phyloP scores from a whole-genome alignment of 2,797 vertebrate genomes.

The Acrossocheilus fasciatus region DNA sequence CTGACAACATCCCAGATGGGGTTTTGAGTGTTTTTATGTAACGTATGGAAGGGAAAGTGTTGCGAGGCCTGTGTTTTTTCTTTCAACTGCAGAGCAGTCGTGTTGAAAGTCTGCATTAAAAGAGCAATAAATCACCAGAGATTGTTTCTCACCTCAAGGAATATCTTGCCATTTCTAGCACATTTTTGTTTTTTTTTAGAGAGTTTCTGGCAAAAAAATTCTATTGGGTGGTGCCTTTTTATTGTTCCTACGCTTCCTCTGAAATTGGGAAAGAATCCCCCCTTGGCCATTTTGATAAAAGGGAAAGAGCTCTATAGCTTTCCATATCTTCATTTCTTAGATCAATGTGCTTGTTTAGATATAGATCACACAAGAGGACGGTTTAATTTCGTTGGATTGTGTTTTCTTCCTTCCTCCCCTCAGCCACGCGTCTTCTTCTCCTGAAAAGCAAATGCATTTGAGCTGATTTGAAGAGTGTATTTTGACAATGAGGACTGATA shows the following conservation, averaged over 20 bases:
- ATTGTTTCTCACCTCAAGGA: conserved; percentile 45
- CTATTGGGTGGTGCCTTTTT: conserved; percentile 44
- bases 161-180: conserved; percentile 41
- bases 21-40: conserved; percentile 30
- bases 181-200: conserved; percentile 4
- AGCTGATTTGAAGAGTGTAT: conserved; percentile 21
- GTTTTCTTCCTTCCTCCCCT: conserved; percentile 26
- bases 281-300: conserved; percentile 16
- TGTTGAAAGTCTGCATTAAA: conserved; percentile 65
- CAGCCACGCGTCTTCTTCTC: background rate
- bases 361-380: conserved; percentile 31
- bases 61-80: conserved; percentile 61
- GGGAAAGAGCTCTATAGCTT: background rate
- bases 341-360: conserved; percentile 35
- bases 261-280: conserved; percentile 37
- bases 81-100: conserved; percentile 56
- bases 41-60: conserved; percentile 56
- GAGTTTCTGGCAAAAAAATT: conserved; percentile 43
- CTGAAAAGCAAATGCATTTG: conserved; percentile 3
- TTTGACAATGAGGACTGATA: conserved; percentile 44
- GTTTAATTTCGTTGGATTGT: background rate
- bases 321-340: conserved; percentile 37
- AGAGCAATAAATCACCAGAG: conserved; percentile 65
- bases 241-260: conserved; percentile 40
- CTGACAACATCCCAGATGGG: conserved; percentile 39